phyloP scores from a whole-genome alignment of 2,888 invertebrate species.

The Caprella mutica region DNA sequence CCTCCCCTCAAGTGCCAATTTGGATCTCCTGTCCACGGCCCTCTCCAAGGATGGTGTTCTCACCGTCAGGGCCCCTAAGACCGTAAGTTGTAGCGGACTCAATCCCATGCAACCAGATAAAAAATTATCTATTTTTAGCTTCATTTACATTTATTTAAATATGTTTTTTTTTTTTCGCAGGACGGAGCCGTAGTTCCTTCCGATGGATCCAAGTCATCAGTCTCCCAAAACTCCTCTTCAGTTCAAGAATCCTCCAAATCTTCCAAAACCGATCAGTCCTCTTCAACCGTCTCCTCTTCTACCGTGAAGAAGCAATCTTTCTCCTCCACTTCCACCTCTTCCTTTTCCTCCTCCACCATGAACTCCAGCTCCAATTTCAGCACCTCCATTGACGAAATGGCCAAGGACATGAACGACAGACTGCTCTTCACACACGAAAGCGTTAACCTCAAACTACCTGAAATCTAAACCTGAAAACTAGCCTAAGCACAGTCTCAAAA shows the following conservation, averaged over 20 bases:
- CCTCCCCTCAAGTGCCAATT: constrained; percentile 19
- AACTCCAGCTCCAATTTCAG: constrained; percentile 1
- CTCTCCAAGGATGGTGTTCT: constrained; percentile 32
- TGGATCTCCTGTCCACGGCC: constrained; percentile 26
- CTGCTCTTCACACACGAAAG: constrained; percentile 29
- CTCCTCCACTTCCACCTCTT: constrained; percentile 6
- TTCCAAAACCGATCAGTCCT: neutral
- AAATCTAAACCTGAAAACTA: neutral
- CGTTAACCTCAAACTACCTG: constrained; percentile 29
- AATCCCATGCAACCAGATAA: neutral
- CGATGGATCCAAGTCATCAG: neutral
- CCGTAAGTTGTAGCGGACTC: constrained; percentile 13
- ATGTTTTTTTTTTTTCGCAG: neutral
- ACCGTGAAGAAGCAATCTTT: constrained; percentile 12
- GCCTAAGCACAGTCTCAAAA: no score
- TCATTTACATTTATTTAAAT: neutral
- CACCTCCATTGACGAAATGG: constrained; percentile 18
- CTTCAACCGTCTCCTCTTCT: neutral
- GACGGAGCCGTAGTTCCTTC: constrained; percentile 4
- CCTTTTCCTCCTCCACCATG: constrained; percentile 1
- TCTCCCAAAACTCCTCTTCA: constrained; percentile 9
- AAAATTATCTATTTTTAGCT: neutral
- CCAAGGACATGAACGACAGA: constrained; percentile 26
- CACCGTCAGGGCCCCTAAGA: constrained; percentile 30
- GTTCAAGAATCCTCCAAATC: constrained; percentile 2